Evolutionary conservation across 2,113 vertebrate genomes (phyloP), one percentile per base, ranked within the genome.

Genomic region (Lepidothrix coronata): DNA sequence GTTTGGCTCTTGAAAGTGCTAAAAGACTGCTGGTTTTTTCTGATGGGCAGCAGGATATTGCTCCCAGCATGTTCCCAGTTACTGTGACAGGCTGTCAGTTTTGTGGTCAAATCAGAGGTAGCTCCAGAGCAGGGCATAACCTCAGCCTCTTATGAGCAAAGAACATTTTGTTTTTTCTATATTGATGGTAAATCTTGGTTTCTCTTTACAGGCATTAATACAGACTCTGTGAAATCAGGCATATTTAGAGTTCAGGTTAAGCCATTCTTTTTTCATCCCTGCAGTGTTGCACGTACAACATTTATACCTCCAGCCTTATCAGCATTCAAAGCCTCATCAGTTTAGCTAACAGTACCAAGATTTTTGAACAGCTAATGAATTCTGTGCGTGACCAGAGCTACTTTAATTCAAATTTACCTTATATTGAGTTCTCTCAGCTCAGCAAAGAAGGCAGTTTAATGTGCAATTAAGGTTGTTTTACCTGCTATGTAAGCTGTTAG

Each of bases 321-420:
- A 76, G 48, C 33, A 86, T 91, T 84, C 88, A 88, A 84, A 91
- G 43, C 51, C 76, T 63, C 65, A 75, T 24, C 79, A 75, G 21
- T 78, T 79, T 49, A 91, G 33, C 81, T 76, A 93, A 63, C n/a
- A 92, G 57, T 24, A 67, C 52, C 14, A 84, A 61, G 39, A 81
- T 81, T 89, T 93, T 93, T 51, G 87, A 96, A 86, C 59, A 88
- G 41, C 46, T 94, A 80, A 91, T 89, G 72, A 75, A 92, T 94
- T 92, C 90, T 87, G 52, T 74, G 68, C 66, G 41, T 43, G 86
- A 59, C 37, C 57, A 92, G 43, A 78, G 74, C 9, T 63, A 44
- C 83, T 90, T 90, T 51, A 71, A 71, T 86, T 84, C 79, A 92
- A 67, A 86, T 86, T 80, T 92, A 24, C 51, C 52, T 83, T 93